Base-by-base conservation (phyloP, 2,888 invertebrate species). In the Tipula unca region DNA sequence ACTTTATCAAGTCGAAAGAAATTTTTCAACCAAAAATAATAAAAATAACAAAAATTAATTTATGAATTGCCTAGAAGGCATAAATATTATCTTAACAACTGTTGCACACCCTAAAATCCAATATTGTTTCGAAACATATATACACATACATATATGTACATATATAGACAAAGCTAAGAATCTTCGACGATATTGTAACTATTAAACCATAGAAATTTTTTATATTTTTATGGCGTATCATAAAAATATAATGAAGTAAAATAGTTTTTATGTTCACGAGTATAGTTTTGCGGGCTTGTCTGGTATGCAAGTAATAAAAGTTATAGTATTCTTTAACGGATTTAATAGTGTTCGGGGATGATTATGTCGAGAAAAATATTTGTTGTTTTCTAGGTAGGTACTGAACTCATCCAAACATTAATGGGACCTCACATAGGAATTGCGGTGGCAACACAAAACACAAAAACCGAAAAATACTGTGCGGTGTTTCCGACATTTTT, bases 61-160 rank as follows among this genome's bases (percentile, higher is more conserved):
- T 69, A 69, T 69, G 69, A 69, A 25, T 69, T 69, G 69, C 69
- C 69, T 25, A 10, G 25, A 69, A 69, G 69, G 69, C 69, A 69
- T 69, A 69, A 69, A 69, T 69, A 69, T 25, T 69, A 69, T 69
- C 69, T 69, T 69, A 69, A 69, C 69, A 69, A 69, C 69, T 69
- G 69, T 69, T 69, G 69, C 69, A 69, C 69, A 69, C 69, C 69
- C 69, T 69, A 69, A 69, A 69, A 69, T 69, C 69, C 25, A 25
- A 69, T 69, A 69, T 25, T 69, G 25, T 69, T 69, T 69, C 69
- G 69, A 69, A 69, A 25, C 69, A 48, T 48, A 8, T n/a, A n/a
- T n/a, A 25, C 69, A 6, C 13, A 48, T 17, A 5, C 48, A 17
- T 17, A 48, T 48, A n/a, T n/a, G n/a, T n/a, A n/a, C n/a, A n/a